These are phyloP conservation scores for Aratinga solstitialis DNA, from an alignment of 2,797 vertebrate genomes.

Conservation along the genomic window DNA sequence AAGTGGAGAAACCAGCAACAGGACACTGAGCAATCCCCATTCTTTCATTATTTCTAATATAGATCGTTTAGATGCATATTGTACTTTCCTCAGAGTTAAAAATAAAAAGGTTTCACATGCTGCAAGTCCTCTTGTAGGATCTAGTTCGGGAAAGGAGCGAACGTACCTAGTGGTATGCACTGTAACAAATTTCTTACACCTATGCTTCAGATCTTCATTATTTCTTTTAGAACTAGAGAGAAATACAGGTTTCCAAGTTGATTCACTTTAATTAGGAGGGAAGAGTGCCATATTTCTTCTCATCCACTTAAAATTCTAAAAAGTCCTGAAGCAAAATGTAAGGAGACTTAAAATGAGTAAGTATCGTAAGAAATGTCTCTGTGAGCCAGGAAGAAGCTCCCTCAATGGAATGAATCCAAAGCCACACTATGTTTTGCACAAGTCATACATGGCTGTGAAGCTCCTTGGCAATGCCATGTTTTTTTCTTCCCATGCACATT, in stretches of 20 bases:
- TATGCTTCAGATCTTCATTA: not conserved
- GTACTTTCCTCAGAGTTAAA: not conserved
- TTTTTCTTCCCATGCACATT: slow-evolving; percentile 43
- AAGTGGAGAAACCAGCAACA: not conserved
- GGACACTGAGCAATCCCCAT: not conserved
- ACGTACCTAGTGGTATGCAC: not conserved
- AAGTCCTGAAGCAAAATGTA: not conserved
- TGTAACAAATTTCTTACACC: not conserved
- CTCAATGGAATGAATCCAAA: slow-evolving; percentile 47
- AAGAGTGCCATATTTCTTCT: not conserved
- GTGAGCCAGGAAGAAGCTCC: slow-evolving; percentile 15
- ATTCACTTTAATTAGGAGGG: not conserved
- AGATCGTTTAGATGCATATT: not conserved
- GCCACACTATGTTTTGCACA: slow-evolving; percentile 11
- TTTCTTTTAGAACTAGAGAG: not conserved
- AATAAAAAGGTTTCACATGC: not conserved
- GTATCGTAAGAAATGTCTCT: slow-evolving; percentile 2
- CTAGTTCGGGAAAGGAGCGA: not conserved
- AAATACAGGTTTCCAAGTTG: not conserved
- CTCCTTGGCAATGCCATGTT: not conserved
- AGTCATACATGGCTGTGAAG: slow-evolving; percentile 32
- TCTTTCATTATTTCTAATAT: not conserved
- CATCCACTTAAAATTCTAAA: not conserved
- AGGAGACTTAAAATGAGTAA: slow-evolving; percentile 37
- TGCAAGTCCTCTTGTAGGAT: not conserved